Percentiles rank a stretch among this genome's conserved stretches.
These are phyloP conservation scores for Ceuthmochares aereus DNA, from an alignment of 2,113 vertebrate species.

Conservation along the genomic window DNA sequence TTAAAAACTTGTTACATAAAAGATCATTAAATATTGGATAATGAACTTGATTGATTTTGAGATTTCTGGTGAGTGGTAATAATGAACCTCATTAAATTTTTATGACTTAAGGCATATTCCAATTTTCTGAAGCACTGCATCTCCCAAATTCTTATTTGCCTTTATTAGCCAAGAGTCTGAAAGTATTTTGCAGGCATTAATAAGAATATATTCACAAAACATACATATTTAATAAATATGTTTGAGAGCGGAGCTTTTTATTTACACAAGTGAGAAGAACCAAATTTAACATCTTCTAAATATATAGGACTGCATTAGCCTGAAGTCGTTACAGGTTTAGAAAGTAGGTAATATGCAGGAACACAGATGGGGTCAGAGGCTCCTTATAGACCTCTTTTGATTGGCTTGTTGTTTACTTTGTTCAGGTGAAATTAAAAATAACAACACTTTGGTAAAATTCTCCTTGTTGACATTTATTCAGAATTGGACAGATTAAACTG, in stretches of 20 bases:
- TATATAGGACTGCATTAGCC: neutral
- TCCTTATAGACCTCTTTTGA: neutral
- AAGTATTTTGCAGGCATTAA: neutral
- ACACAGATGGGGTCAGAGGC: neutral
- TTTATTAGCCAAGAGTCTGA: neutral
- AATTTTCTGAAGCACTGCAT: neutral
- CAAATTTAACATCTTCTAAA: neutral
- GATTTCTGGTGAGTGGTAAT: neutral
- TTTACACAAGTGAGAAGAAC: neutral
- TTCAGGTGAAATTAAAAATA: neutral
- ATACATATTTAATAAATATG: neutral
- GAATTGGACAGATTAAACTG: neutral
- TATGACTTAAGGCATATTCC: neutral
- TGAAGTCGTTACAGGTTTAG: neutral
- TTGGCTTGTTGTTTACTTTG: neutral
- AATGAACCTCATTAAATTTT: neutral
- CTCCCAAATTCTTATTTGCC: neutral
- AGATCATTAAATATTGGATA: neutral
- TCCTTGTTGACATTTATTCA: neutral
- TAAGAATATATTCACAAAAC: neutral
- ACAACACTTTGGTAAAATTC: neutral
- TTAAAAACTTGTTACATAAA: neutral
- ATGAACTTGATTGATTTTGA: neutral
- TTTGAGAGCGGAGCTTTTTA: neutral
- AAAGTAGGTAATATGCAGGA: neutral